Conservation (phyloP, 2,113 vertebrate genomes). For the Alaudala cheleensis region DNA sequence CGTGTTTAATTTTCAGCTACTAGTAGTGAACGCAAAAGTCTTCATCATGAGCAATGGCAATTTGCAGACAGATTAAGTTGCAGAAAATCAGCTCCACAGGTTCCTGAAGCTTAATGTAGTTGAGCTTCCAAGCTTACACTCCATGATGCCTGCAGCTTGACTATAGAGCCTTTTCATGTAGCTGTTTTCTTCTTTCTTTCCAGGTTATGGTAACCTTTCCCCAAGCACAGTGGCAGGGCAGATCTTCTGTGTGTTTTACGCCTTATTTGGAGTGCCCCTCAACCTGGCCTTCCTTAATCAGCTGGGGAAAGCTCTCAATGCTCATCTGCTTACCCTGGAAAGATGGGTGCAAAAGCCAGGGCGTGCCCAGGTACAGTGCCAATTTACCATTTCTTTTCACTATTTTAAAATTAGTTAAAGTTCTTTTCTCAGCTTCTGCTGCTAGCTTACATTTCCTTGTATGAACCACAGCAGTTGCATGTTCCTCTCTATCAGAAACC, state of each 20-base stretch:
- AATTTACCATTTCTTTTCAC: not conserved
- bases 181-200: not conserved
- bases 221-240: constrained; percentile 88
- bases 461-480: not conserved
- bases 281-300: constrained; percentile 91
- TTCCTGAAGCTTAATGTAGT: not conserved
- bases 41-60: not conserved
- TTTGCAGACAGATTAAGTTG: not conserved
- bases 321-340: constrained; percentile 78
- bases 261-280: constrained; percentile 88
- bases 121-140: not conserved
- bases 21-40: not conserved
- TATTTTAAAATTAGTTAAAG: not conserved
- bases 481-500: not conserved
- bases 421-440: not conserved
- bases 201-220: constrained; percentile 90
- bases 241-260: constrained; percentile 92
- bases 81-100: not conserved
- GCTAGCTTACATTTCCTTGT: not conserved
- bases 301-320: constrained; percentile 81
- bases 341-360: constrained; percentile 79
- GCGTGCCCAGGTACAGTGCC: constrained; percentile 77
- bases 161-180: not conserved
- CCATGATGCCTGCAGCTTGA: not conserved
- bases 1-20: not conserved